A percentile compares a stretch with the other conserved stretches of the same genome.
These are phyloP conservation scores for Eonycteris spelaea DNA, from an alignment of 2,113 vertebrate species.

Conservation along the genomic window DNA sequence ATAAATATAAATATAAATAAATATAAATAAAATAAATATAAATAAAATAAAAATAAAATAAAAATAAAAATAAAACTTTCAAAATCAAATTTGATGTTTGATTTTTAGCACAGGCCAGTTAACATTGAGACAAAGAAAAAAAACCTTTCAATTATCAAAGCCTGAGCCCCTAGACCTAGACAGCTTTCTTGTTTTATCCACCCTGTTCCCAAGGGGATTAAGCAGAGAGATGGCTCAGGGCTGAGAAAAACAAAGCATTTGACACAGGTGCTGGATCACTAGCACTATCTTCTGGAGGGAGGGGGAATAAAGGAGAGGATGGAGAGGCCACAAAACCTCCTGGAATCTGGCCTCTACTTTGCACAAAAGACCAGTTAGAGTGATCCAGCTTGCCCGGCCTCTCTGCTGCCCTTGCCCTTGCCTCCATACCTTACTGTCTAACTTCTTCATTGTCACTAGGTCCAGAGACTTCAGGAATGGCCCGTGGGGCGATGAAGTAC, in stretches of 20 bases:
- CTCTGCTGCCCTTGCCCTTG: fast-evolving
- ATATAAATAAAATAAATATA: no score
- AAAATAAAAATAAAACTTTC: not conserved
- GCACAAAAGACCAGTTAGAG: not conserved
- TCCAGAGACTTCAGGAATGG: constrained; percentile 98
- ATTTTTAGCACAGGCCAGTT: not conserved
- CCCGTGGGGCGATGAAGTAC: constrained; percentile 98
- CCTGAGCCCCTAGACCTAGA: not conserved
- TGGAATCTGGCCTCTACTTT: not conserved
- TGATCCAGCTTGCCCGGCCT: not conserved
- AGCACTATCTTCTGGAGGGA: not conserved
- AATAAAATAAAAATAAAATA: no score
- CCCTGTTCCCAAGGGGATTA: not conserved
- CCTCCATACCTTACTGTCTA: constrained; percentile 95
- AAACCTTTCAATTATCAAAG: not conserved
- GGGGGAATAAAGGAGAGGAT: not conserved
- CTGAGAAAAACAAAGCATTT: not conserved
- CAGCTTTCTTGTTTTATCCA: not conserved
- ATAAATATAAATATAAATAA: no score
- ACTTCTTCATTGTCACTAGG: constrained; percentile 98
- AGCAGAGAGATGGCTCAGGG: not conserved
- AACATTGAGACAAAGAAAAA: not conserved
- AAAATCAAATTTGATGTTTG: not conserved
- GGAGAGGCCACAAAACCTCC: not conserved
- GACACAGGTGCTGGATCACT: not conserved